Percentiles rank a stretch among this genome's conserved stretches.
phyloP scores from a whole-genome alignment of 2,797 vertebrate genomes.

The Bradypodion pumilum region DNA sequence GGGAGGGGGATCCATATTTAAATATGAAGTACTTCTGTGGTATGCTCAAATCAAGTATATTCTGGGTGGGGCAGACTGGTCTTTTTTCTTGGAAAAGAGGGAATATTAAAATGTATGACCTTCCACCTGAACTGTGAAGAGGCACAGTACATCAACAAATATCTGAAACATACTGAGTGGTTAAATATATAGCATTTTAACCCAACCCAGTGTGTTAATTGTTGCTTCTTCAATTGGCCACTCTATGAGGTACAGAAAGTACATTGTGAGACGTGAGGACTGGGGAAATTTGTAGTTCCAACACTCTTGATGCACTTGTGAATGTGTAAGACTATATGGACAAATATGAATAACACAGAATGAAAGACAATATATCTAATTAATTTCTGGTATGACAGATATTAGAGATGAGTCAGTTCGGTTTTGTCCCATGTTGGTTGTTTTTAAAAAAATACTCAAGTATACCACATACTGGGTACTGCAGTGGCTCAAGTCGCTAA shows the following conservation, averaged over 20 bases:
- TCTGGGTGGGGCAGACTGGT: neutral
- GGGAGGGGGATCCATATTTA: no score
- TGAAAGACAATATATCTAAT: neutral
- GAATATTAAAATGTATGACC: neutral
- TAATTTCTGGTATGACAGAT: neutral
- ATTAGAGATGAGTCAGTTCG: neutral
- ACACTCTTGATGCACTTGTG: neutral
- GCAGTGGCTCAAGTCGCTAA: no score
- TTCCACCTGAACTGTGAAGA: neutral
- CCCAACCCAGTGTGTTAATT: no score
- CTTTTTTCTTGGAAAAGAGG: no score
- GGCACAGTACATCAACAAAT: no score
- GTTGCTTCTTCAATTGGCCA: neutral
- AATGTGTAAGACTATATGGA: neutral
- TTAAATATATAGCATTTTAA: neutral
- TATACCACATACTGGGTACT: neutral
- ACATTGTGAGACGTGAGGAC: neutral
- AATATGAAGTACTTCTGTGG: neutral
- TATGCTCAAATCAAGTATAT: neutral
- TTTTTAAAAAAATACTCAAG: neutral
- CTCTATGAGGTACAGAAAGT: neutral
- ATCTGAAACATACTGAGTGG: neutral
- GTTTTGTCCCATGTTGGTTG: neutral
- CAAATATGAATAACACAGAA: neutral
- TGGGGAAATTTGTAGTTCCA: neutral